Base-by-base conservation (phyloP, 2,888 invertebrate species). In the Sinelater perroti region DNA sequence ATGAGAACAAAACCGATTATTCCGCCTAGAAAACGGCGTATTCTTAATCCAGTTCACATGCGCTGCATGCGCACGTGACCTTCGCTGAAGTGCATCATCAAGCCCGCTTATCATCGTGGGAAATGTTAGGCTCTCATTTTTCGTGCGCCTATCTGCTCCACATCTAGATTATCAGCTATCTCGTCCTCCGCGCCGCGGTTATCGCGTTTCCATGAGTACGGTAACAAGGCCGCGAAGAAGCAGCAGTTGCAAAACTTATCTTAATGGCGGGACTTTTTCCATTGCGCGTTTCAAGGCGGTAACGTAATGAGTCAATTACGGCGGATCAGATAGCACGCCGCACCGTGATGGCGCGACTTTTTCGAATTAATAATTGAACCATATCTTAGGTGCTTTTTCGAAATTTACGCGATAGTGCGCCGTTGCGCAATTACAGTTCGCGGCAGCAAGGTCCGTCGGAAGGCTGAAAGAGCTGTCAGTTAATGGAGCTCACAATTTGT, bases 41-140 rank as follows among this genome's bases (percentile, higher is more conserved):
- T 52, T 45, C 28, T 24, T 45, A 46, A 46, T 54, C 53, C 38
- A 46, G 54, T 54, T 54, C 54, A 54, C 54, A 42, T 46, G 28
- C 20, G 46, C 5, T 24, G 33, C 35, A 33, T 21, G 18, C 21
- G 38, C 33, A 54, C 20, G 54, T 54, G 45, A 54, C 35, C 38
- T 54, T 20, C 46, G 16, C 11, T 38, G 36, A 46, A 54, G 46
- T 36, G 20, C 38, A 36, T 54, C 54, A 54, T 54, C 54, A 54
- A 21, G 38, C 44, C 21, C 21, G 11, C 24, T 53, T 53, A 53
- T 53, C 53, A 53, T 36, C 53, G 45, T 53, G 45, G 53, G 53
- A 53, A 53, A 53, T 53, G 53, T 38, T 46, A 46, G 24, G 45
- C 17, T 38, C 38, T 30, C 53, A 53, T 45, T 53, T 53, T 53